phyloP scores from a whole-genome alignment of 1,140 invertebrate species.

The Leptoteleia sp. region DNA sequence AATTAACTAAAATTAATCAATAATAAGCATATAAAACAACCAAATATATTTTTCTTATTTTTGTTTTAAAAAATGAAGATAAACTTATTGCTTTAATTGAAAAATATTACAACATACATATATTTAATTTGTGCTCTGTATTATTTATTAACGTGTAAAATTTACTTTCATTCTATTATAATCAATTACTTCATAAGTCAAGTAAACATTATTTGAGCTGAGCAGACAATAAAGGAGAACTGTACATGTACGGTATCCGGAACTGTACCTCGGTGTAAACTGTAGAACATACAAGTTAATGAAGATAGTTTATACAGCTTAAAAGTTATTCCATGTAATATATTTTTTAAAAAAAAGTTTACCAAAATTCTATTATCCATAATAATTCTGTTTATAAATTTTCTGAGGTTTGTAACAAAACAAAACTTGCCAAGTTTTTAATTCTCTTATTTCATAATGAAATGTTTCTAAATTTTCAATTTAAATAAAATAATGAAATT shows the following conservation, averaged over 20 bases:
- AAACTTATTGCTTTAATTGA: too few species aligned
- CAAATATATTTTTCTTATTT: too few species aligned
- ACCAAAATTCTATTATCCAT: neutral
- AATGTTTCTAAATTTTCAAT: too few species aligned
- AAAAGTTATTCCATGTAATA: conserved; percentile 11
- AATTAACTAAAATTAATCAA: too few species aligned
- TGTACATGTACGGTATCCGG: conserved; percentile 16
- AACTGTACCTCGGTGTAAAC: conserved; percentile 12
- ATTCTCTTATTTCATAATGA: too few species aligned
- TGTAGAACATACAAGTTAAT: conserved; percentile 9
- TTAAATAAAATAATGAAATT: too few species aligned
- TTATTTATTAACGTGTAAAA: too few species aligned
- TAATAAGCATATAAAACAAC: too few species aligned
- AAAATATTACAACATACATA: too few species aligned
- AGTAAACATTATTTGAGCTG: conserved; percentile 13
- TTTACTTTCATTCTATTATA: conserved; percentile 6
- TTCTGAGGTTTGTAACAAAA: neutral
- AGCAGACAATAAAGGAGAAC: conserved; percentile 21
- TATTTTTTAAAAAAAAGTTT: conserved; percentile 6
- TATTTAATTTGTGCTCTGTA: too few species aligned
- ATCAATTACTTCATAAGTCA: conserved; percentile 19
- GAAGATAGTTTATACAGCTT: conserved; percentile 21
- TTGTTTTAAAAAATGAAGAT: too few species aligned
- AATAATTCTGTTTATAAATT: conserved; percentile 1
- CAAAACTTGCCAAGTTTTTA: too few species aligned